These are phyloP conservation scores for Coranthus polyacanthus DNA, from an alignment of 2,797 vertebrate genomes.

Conservation along the genomic window DNA sequence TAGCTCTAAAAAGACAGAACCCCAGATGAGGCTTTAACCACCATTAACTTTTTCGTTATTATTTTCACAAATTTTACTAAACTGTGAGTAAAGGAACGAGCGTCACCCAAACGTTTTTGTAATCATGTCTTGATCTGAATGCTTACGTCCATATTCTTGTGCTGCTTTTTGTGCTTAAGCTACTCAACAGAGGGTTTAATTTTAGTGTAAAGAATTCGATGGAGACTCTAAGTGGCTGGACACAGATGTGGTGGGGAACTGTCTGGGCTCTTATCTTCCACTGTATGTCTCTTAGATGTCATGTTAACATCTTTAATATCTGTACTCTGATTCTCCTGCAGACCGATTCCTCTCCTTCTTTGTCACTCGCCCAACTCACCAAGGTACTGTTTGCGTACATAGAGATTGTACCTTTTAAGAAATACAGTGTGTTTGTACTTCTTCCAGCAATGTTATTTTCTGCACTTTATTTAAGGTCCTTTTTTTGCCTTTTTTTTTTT, in stretches of 20 bases:
- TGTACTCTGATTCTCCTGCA: conserved; percentile 83
- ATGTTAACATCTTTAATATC: conserved; percentile 71
- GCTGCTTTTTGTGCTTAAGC: conserved; percentile 12
- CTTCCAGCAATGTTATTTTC: neutral
- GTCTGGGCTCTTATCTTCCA: conserved; percentile 62
- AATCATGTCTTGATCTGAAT: conserved; percentile 12
- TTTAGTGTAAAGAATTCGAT: conserved; percentile 25
- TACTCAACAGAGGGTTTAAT: conserved; percentile 9
- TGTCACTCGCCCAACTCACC: conserved; percentile 82
- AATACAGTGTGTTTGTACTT: neutral
- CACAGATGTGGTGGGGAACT: conserved; percentile 65
- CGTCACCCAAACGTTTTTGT: neutral
- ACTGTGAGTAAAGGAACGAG: conserved; percentile 1
- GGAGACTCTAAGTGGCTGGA: conserved; percentile 36
- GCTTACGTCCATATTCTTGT: neutral
- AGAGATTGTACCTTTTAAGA: neutral
- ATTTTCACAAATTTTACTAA: neutral
- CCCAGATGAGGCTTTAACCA: neutral
- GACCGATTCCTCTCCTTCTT: conserved; percentile 83
- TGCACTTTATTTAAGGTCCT: neutral
- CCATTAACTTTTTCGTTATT: neutral
- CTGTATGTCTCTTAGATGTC: conserved; percentile 42
- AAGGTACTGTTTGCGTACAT: conserved; percentile 72
- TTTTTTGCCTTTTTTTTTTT: neutral
- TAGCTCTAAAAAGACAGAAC: neutral